These are phyloP conservation scores for Orchesellides sinensis DNA, from an alignment of 2,888 invertebrate genomes.

Conservation along the genomic window DNA sequence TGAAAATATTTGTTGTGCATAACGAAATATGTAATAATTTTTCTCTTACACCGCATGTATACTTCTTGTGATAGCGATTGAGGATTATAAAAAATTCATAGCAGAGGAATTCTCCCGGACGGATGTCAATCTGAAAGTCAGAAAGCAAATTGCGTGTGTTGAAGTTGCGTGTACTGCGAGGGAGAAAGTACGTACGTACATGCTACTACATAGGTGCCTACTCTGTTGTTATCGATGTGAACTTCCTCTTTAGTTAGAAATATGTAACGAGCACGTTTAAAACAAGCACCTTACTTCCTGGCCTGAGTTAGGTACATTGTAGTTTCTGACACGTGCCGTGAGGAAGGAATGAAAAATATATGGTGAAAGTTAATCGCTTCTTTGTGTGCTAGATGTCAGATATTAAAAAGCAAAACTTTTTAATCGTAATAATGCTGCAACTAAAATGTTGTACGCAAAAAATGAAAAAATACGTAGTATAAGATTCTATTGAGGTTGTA, in stretches of 20 bases:
- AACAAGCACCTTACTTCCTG: background rate
- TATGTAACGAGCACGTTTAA: too few species aligned
- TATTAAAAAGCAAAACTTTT: too few species aligned
- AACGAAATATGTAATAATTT: too few species aligned
- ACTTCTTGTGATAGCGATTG: background rate
- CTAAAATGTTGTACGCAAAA: too few species aligned
- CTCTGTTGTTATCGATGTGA: background rate
- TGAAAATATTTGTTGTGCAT: too few species aligned
- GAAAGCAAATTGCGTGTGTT: background rate
- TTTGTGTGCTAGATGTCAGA: too few species aligned
- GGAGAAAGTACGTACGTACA: background rate
- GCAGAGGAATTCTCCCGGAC: constrained; percentile 4
- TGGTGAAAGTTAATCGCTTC: constrained; percentile 12
- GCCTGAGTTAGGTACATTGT: background rate
- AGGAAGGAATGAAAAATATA: background rate
- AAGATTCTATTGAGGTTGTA: too few species aligned
- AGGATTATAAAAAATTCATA: constrained; percentile 11
- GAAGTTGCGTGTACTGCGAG: background rate
- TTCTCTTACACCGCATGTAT: background rate
- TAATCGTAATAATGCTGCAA: too few species aligned
- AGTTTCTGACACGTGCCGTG: constrained; percentile 1
- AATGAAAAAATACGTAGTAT: too few species aligned
- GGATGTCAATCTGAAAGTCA: background rate
- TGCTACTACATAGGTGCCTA: background rate
- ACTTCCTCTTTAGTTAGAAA: too few species aligned